Evolutionary conservation across 2,113 vertebrate species (phyloP), one percentile per base, ranked within the genome.

Genomic region (Marmota flaviventris): DNA sequence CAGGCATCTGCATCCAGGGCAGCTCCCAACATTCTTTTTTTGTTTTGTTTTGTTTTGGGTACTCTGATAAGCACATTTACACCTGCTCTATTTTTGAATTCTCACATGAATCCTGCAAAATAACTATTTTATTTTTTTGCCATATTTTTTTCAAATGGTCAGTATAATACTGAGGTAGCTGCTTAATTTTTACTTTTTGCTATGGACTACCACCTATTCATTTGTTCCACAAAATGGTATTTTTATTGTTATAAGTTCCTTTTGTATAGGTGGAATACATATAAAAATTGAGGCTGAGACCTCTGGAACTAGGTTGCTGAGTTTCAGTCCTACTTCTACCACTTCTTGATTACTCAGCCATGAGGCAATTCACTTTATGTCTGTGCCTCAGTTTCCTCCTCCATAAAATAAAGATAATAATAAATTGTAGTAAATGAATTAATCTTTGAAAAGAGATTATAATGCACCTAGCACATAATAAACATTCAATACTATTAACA

Each of bases 391-490:
- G 16, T 89, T 89, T 91, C 82, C 27, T 61, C 4, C 13, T 94
- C 61, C 91, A 37, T 84, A 93, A 93, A 95, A 84, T 39, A 42
- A 18, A 93, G 24, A 51, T n/a, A 42, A 84, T 81, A 34, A 56
- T 56, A 90, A 61, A 76, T 83, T 51, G 11, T 45, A 79, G 18
- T 45, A 73, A 88, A 65, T n/a, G 9, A 24, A 69, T 39, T 39
- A 75, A 78, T 61, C n/a, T 87, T 78, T 78, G 17, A 34, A 73
- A 91, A 53, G 58, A 77, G 12, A 42, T 11, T 48, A 25, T 76
- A 81, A 12, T 39, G 16, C 75, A 0, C 42, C 42, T 75, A 25
- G 24, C 58, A 45, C 3, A 37, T 42, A 89, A 65, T 65, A 56
- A 85, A 13, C 18, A 51, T 45, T 69, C 61, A 84, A 14, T 91